Conservation (phyloP, 2,888 invertebrate species). For the Heterodera filipjevi region DNA sequence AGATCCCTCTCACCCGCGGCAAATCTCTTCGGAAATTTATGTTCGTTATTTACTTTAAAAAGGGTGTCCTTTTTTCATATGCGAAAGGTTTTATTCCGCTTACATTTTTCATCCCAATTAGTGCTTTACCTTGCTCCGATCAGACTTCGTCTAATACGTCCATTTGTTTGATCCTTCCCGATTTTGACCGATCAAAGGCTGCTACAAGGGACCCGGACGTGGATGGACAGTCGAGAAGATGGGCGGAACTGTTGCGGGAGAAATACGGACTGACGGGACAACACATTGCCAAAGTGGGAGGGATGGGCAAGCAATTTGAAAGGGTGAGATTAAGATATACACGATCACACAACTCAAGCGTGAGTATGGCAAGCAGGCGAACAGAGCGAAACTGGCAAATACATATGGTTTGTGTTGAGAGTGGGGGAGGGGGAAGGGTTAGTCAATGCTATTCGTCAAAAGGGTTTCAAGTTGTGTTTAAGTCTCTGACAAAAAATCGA, state of each 20-base stretch:
- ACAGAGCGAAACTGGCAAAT: slow-evolving; percentile 76
- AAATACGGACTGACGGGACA: slow-evolving; percentile 52
- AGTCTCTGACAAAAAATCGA: too few species aligned
- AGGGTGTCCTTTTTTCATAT: background rate
- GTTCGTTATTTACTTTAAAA: background rate
- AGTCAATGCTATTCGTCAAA: background rate
- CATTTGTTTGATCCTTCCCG: slow-evolving; percentile 59
- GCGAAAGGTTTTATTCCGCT: background rate
- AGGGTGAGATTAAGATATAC: slow-evolving; percentile 71
- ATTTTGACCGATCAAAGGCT: slow-evolving; percentile 52
- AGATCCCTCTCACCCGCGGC: slow-evolving; percentile 32
- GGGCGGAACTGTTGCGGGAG: slow-evolving; percentile 55
- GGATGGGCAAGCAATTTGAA: background rate
- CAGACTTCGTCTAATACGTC: slow-evolving; percentile 51
- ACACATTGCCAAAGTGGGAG: slow-evolving; percentile 47
- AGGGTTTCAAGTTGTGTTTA: too few species aligned
- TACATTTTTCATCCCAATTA: slow-evolving; percentile 37
- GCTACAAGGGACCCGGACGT: slow-evolving; percentile 50
- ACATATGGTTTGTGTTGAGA: slow-evolving; percentile 79
- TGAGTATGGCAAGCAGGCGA: slow-evolving; percentile 80
- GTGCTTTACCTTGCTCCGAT: slow-evolving; percentile 49
- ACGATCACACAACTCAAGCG: slow-evolving; percentile 80
- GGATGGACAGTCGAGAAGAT: slow-evolving; percentile 56
- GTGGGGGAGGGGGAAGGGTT: background rate
- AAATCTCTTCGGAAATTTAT: slow-evolving; percentile 21